Percentiles rank a stretch among this genome's conserved stretches.
phyloP scores from a whole-genome alignment of 2,888 invertebrate species.

The Adelphocoris suturalis region DNA sequence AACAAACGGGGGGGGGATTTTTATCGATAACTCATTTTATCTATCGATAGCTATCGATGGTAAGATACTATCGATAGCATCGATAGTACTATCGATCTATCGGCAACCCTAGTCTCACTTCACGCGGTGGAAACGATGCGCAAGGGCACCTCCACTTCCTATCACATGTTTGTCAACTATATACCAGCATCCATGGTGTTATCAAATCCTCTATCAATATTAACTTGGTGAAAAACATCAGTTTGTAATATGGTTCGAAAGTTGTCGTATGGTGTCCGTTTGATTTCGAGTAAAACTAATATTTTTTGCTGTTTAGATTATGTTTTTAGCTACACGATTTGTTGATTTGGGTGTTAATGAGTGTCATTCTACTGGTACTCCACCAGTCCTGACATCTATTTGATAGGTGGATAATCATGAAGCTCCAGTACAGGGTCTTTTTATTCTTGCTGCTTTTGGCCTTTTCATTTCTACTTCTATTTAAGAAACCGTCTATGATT shows the following conservation, averaged over 20 bases:
- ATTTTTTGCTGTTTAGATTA: background rate
- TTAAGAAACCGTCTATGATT: conserved; percentile 11
- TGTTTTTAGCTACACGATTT: background rate
- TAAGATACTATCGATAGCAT: too few species aligned
- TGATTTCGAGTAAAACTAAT: too few species aligned
- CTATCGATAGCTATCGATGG: too few species aligned
- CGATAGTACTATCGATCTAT: too few species aligned
- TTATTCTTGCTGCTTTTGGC: conserved; percentile 13
- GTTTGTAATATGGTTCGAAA: background rate
- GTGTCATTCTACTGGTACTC: background rate
- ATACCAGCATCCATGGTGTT: background rate
- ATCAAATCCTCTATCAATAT: background rate
- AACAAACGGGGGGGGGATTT: too few species aligned
- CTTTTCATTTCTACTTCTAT: conserved; percentile 26
- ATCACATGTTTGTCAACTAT: too few species aligned
- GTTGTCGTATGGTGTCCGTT: too few species aligned
- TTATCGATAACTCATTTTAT: too few species aligned
- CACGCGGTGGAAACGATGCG: too few species aligned
- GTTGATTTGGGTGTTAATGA: background rate
- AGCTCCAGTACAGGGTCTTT: conserved; percentile 35
- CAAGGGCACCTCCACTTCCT: too few species aligned
- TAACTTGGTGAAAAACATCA: background rate
- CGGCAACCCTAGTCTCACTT: too few species aligned
- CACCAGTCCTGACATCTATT: background rate
- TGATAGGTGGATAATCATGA: conserved; percentile 33